phyloP scores from a whole-genome alignment of 2,113 vertebrate genomes.

The Plestiodon gilberti region DNA sequence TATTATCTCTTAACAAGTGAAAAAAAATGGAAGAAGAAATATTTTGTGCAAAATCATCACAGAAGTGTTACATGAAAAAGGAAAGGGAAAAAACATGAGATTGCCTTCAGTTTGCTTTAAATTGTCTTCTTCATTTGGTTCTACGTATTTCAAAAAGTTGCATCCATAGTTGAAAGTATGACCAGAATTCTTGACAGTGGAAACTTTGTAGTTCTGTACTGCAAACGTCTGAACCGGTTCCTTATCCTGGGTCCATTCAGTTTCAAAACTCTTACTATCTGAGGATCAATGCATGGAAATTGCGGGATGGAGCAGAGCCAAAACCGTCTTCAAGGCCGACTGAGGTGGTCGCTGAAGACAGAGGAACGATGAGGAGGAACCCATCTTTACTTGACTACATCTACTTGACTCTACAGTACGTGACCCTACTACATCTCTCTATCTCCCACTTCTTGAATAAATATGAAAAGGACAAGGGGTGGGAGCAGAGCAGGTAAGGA shows the following conservation, averaged over 20 bases:
- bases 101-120: background rate
- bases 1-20: background rate
- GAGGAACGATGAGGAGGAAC: too few species aligned
- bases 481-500: too few species aligned
- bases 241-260: background rate
- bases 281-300: background rate
- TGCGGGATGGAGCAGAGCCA: background rate
- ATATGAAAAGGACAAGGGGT: too few species aligned
- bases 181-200: background rate
- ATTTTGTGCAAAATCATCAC: background rate
- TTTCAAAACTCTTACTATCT: background rate
- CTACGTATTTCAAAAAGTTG: background rate
- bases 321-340: too few species aligned
- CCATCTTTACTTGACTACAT: too few species aligned
- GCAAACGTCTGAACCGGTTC: background rate
- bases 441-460: too few species aligned
- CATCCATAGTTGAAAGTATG: background rate
- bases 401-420: too few species aligned
- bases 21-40: background rate
- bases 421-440: too few species aligned
- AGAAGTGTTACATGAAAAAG: background rate
- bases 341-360: too few species aligned
- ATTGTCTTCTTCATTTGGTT: background rate
- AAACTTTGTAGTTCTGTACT: too few species aligned
- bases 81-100: background rate